phyloP scores from a whole-genome alignment of 1,140 invertebrate species.

The Musca domestica region DNA sequence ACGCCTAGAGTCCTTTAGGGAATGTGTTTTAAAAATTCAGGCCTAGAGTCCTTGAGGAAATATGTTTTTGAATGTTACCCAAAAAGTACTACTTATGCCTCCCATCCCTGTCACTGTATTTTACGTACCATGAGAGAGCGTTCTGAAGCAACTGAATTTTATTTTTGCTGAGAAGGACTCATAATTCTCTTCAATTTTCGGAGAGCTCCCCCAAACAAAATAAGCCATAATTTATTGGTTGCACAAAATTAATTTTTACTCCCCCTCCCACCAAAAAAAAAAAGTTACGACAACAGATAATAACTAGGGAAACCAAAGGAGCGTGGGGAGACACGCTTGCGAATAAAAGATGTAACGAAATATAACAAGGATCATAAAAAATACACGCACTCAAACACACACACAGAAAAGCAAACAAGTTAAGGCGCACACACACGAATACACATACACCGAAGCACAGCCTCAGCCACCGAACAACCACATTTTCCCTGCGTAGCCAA shows the following conservation, averaged over 20 bases:
- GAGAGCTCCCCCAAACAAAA: background rate
- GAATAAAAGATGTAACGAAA: slow-evolving; percentile 9
- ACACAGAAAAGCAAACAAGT: slow-evolving; percentile 1
- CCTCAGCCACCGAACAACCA: no score
- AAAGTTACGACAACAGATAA: slow-evolving; percentile 16
- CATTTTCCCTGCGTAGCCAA: background rate
- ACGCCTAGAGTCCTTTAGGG: no score
- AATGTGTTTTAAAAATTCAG: no score
- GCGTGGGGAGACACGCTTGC: background rate
- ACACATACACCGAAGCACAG: background rate
- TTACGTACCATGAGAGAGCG: no score
- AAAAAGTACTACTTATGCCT: no score
- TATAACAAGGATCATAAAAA: background rate
- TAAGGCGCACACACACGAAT: background rate
- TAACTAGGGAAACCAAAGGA: background rate
- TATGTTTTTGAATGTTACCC: no score
- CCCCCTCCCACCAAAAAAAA: no score
- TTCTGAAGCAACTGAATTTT: no score
- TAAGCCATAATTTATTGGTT: slow-evolving; percentile 50
- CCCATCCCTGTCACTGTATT: no score
- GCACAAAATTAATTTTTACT: slow-evolving; percentile 51
- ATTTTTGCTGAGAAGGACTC: no score
- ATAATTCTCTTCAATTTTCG: no score
- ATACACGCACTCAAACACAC: slow-evolving; percentile 18
- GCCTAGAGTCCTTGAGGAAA: no score